Evolutionary conservation across 2,113 vertebrate species (phyloP).

Genomic region (Leptodactylus fuscus): DNA sequence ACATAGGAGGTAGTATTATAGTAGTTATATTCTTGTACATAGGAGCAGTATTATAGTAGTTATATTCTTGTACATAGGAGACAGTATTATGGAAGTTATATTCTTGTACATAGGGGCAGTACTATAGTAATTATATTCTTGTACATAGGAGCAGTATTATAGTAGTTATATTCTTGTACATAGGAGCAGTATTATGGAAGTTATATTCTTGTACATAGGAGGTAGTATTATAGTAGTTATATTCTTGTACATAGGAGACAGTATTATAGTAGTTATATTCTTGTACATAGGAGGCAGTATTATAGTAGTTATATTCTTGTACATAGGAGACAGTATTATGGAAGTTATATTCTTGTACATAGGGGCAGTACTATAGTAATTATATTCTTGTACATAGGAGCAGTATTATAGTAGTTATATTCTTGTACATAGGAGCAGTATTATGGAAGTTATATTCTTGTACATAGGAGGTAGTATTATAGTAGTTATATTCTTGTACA

Average conservation of each 20-base stretch:
- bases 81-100: slow-evolving; percentile 8
- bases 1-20: slow-evolving; percentile 4
- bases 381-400: slow-evolving; percentile 1
- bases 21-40: slow-evolving; percentile 18
- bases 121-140: slow-evolving; percentile 10
- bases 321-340: too few relatives aligned
- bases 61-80: slow-evolving; percentile 10
- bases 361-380: not conserved
- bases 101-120: slow-evolving; percentile 3
- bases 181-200: not conserved
- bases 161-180: slow-evolving; percentile 5
- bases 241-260: not conserved
- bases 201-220: too few relatives aligned
- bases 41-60: slow-evolving; percentile 22
- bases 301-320: too few relatives aligned
- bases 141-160: slow-evolving; percentile 6
- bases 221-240: slow-evolving; percentile 5
- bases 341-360: too few relatives aligned
- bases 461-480: not conserved
- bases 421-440: not conserved
- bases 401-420: slow-evolving; percentile 17
- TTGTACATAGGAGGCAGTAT: not conserved
- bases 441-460: slow-evolving; percentile 1
- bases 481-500: slow-evolving; percentile 1
- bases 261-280: slow-evolving; percentile 11